Evolutionary conservation across 2,888 invertebrate genomes (phyloP).

Genomic region (Carpatolechia fugitivella): DNA sequence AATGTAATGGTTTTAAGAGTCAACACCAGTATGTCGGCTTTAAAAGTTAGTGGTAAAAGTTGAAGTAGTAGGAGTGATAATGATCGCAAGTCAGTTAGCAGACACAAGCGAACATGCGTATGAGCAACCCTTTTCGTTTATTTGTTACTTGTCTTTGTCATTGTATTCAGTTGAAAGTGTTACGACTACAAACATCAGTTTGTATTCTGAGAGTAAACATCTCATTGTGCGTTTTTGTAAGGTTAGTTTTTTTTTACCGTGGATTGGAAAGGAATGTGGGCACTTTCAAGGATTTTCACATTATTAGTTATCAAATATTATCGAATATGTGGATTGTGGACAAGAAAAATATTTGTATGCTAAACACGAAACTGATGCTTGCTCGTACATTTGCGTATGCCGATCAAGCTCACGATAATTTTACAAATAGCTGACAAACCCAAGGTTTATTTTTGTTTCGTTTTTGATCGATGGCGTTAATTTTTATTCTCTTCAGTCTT

Average conservation of each 20-base stretch:
- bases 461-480: slow-evolving; percentile 58
- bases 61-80: slow-evolving; percentile 39
- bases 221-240: neutral
- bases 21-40: neutral
- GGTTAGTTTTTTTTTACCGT: neutral
- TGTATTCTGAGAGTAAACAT: slow-evolving; percentile 4
- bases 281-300: too few relatives aligned
- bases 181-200: slow-evolving; percentile 2
- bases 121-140: slow-evolving; percentile 5
- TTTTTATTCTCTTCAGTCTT: slow-evolving; percentile 42
- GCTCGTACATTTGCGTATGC: neutral
- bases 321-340: too few relatives aligned
- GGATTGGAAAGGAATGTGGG: too few relatives aligned
- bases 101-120: slow-evolving; percentile 25
- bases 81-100: slow-evolving; percentile 52
- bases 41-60: neutral
- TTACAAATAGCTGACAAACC: slow-evolving; percentile 51
- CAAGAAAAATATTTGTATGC: neutral
- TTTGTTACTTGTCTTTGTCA: slow-evolving; percentile 6
- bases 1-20: neutral
- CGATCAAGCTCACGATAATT: slow-evolving; percentile 19
- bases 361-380: neutral
- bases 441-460: slow-evolving; percentile 50
- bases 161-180: slow-evolving; percentile 13
- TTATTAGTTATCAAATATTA: too few relatives aligned